Evolutionary conservation across 2,888 invertebrate genomes (phyloP), one percentile per base, ranked within the genome.

Genomic region (Melipona bicolor): DNA sequence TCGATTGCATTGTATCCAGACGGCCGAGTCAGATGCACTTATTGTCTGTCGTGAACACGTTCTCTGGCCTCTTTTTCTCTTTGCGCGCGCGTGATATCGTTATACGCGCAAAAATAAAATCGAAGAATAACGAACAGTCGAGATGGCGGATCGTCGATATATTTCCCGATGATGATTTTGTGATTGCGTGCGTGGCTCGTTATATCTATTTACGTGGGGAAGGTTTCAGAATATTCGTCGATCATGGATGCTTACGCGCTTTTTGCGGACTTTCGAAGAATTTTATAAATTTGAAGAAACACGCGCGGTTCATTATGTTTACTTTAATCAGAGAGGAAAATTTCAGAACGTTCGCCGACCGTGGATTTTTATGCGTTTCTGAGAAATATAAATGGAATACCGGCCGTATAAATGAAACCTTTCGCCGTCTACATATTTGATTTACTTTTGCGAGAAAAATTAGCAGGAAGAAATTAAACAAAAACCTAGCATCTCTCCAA

Each of bases 31-130:
- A 84, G 87, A 85, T 85, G 85, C 88, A 84, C 83, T 87, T 87
- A 90, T 89, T 87, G 88, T 90, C 79, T 87, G 87, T 90, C 88
- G 84, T 17, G 80, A 77, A 70, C 87, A 89, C 43, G 59, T 61
- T 71, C 67, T 61, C n/a, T 56, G 67, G 43, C 36, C 67, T 32
- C 59, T 11, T 32, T 21, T 15, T 32, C 32, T 27, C 9, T 36
- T 62, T 13, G 32, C 56, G 68, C 77, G 27, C 32, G 15, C 52
- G 32, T 32, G n/a, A 32, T 43, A 54, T 73, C 65, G 49, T 24
- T 36, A 13, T 19, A 50, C 32, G 43, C 54, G 24, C n/a, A 49
- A 27, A 56, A 75, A 43, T 4, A 27, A n/a, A 27, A 27, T 56
- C 32, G 71, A 43, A 17, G 19, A 71, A 43, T 13, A 59, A 19